phyloP scores from a whole-genome alignment of 2,113 vertebrate species.

The Poeciliopsis retropinna region DNA sequence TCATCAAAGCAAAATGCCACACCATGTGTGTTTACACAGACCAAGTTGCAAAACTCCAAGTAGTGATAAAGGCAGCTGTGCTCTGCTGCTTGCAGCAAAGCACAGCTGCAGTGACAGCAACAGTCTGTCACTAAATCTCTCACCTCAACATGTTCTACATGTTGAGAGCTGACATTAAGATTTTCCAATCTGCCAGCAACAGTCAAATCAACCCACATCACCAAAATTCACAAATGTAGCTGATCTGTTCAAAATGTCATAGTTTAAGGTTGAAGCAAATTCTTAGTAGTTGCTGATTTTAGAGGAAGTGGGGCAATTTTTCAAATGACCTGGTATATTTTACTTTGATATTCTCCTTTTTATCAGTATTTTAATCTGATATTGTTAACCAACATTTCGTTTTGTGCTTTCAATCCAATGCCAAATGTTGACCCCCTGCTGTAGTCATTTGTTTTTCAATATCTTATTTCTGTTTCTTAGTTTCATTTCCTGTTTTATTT shows the following conservation, averaged over 20 bases:
- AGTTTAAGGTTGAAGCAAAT: not conserved
- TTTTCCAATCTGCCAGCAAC: not conserved
- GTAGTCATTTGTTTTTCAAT: not conserved
- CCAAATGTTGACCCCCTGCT: not conserved
- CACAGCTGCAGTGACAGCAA: too few relatives aligned
- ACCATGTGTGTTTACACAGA: not conserved
- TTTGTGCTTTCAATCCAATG: too few relatives aligned
- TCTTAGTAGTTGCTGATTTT: not conserved
- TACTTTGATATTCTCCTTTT: too few relatives aligned
- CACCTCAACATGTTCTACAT: constrained; percentile 18
- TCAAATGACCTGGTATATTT: too few relatives aligned
- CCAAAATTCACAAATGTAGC: not conserved
- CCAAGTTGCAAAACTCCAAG: constrained; percentile 7
- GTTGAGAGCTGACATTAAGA: not conserved
- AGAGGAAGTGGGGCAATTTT: too few relatives aligned
- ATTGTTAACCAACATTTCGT: too few relatives aligned
- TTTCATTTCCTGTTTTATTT: not conserved
- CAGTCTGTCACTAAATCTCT: not conserved
- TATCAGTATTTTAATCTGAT: too few relatives aligned
- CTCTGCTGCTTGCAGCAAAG: not conserved
- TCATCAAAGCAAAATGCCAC: constrained; percentile 13
- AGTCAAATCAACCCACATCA: not conserved
- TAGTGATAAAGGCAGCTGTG: not conserved
- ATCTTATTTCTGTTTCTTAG: not conserved
- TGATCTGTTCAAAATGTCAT: not conserved